Evolutionary conservation across 2,888 invertebrate species (phyloP).

Genomic region (Therioaphis trifolii): DNA sequence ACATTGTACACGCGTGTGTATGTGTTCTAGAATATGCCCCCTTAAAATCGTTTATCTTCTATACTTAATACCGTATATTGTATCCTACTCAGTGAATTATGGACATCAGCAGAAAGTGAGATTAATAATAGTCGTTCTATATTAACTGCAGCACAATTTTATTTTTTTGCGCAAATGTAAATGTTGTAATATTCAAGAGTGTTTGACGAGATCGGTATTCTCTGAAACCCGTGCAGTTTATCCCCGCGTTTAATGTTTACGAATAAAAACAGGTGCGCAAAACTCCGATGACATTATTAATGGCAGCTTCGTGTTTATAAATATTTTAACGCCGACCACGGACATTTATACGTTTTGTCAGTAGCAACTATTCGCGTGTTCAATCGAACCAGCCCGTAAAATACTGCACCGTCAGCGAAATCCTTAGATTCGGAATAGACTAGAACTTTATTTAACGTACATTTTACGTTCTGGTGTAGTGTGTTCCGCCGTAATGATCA

Average conservation of each 20-base stretch:
- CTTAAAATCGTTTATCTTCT: not conserved
- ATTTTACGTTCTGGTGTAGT: not conserved
- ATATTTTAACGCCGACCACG: not conserved
- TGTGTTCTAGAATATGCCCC: not conserved
- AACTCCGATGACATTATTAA: not conserved
- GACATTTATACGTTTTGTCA: constrained; percentile 1
- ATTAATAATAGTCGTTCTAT: not conserved
- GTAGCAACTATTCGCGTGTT: not conserved
- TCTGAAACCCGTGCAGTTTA: not conserved
- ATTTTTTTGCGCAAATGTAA: not conserved
- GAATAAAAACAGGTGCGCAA: not conserved
- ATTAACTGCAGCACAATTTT: not conserved
- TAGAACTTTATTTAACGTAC: not conserved
- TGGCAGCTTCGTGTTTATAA: not conserved
- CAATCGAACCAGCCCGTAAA: not conserved
- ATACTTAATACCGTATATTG: not conserved
- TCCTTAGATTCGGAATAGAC: constrained; percentile 8
- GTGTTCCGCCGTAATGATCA: constrained; percentile 39
- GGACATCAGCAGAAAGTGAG: not conserved
- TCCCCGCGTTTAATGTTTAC: not conserved
- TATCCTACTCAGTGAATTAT: not conserved
- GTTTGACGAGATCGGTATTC: not conserved
- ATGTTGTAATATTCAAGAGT: not conserved
- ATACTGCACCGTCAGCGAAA: not conserved
- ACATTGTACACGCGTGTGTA: not conserved